A percentile compares a stretch with the other conserved stretches of the same genome.
Conservation (phyloP, 2,113 vertebrate species). For the Vulpes lagopus region DNA sequence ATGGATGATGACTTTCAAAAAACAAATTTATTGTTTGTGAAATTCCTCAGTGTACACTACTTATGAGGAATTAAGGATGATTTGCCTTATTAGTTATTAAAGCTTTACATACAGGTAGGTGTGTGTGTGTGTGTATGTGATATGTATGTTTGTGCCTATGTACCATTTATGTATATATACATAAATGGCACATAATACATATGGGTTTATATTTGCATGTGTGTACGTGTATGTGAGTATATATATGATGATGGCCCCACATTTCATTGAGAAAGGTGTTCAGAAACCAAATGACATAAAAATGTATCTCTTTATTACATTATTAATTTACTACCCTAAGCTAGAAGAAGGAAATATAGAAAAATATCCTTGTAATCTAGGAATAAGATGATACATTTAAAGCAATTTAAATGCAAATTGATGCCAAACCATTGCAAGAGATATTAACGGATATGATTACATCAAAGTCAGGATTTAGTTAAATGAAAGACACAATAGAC, state of each 20-base stretch:
- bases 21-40: not conserved
- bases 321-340: not conserved
- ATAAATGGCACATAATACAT: not conserved
- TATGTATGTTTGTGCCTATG: not conserved
- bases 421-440: not conserved
- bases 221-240: not conserved
- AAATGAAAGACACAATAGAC: not conserved
- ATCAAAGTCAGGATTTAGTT: not conserved
- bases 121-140: not conserved
- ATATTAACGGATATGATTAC: not conserved
- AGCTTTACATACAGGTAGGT: not conserved
- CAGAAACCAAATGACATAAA: not conserved
- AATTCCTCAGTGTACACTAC: not conserved
- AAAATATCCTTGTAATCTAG: not conserved
- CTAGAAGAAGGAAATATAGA: not conserved
- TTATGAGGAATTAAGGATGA: not conserved
- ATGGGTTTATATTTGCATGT: not conserved
- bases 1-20: not conserved
- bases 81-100: not conserved
- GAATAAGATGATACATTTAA: not conserved
- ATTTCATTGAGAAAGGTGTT: not conserved
- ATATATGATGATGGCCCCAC: not conserved
- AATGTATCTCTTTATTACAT: not conserved
- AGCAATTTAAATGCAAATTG: not conserved
- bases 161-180: not conserved